These are phyloP conservation scores for Diplosoma virens DNA, from an alignment of 23 tunicate genomes.

Conservation along the genomic window DNA sequence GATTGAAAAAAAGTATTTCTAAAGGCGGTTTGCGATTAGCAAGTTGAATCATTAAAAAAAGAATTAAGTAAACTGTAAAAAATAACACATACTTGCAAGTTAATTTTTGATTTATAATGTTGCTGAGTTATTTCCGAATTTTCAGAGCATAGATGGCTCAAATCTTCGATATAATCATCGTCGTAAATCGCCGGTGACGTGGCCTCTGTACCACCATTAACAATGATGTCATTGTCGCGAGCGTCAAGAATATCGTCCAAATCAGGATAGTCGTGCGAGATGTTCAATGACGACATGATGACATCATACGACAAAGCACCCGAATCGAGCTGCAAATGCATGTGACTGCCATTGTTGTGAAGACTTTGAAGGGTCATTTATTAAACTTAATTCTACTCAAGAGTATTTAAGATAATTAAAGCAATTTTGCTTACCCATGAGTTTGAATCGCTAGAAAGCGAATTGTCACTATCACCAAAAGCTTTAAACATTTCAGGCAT, in stretches of 20 bases:
- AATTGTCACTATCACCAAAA: too few species aligned
- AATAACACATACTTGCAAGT: conserved; percentile 15
- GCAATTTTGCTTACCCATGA: too few species aligned
- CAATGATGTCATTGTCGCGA: conserved; percentile 13
- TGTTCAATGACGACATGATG: conserved; percentile 31
- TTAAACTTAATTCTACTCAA: too few species aligned
- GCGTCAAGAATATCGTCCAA: conserved; percentile 36
- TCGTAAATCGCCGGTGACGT: background rate
- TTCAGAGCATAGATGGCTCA: conserved; percentile 29
- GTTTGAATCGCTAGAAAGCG: too few species aligned
- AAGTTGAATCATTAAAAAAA: background rate
- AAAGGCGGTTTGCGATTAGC: background rate
- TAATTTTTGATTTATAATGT: conserved; percentile 23
- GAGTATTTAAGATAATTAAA: too few species aligned
- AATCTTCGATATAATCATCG: background rate
- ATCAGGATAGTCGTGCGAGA: conserved; percentile 38
- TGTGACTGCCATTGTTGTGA: too few species aligned
- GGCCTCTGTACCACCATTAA: background rate
- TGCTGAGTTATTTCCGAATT: conserved; percentile 26
- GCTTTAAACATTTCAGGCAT: too few species aligned
- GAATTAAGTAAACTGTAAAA: background rate
- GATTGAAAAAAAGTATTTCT: too few species aligned
- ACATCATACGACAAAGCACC: conserved; percentile 10
- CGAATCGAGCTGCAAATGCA: background rate
- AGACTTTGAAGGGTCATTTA: too few species aligned